These are phyloP conservation scores for Lophius americanus DNA, from an alignment of 2,797 vertebrate genomes.

Conservation along the genomic window DNA sequence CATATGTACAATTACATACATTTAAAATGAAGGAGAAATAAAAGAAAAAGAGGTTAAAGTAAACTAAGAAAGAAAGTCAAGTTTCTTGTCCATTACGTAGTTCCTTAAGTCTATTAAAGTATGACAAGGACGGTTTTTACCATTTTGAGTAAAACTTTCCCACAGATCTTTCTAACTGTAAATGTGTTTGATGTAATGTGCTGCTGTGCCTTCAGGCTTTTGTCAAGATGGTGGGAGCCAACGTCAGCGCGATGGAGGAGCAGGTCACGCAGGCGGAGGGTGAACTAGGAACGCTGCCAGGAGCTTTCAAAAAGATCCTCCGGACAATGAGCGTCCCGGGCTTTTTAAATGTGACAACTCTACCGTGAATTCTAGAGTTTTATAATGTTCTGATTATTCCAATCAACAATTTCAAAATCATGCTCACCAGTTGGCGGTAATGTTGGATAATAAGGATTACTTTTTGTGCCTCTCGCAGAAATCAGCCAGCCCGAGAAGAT, in stretches of 20 bases:
- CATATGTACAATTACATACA: no score
- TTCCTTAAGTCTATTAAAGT: no score
- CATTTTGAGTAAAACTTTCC: no score
- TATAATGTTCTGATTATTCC: not conserved
- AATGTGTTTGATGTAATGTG: not conserved
- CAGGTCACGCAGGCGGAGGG: constrained; percentile 91
- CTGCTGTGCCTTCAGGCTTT: constrained; percentile 79
- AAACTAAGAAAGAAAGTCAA: no score
- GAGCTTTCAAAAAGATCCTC: constrained; percentile 90
- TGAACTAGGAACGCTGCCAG: constrained; percentile 87
- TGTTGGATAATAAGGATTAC: not conserved
- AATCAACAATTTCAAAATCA: not conserved
- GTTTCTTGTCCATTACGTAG: no score
- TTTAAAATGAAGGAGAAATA: no score
- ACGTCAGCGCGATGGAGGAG: constrained; percentile 89
- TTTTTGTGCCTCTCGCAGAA: constrained; percentile 76
- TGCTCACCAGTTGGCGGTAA: not conserved
- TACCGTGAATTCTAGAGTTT: not conserved
- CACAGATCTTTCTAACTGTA: no score
- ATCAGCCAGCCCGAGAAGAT: constrained; percentile 82
- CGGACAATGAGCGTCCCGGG: constrained; percentile 88
- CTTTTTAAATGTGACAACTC: constrained; percentile 84
- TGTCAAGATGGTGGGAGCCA: constrained; percentile 89
- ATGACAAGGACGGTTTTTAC: no score
- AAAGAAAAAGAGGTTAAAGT: no score